Conservation (phyloP, 2,797 vertebrate genomes). For the Rhinogobio ventralis region DNA sequence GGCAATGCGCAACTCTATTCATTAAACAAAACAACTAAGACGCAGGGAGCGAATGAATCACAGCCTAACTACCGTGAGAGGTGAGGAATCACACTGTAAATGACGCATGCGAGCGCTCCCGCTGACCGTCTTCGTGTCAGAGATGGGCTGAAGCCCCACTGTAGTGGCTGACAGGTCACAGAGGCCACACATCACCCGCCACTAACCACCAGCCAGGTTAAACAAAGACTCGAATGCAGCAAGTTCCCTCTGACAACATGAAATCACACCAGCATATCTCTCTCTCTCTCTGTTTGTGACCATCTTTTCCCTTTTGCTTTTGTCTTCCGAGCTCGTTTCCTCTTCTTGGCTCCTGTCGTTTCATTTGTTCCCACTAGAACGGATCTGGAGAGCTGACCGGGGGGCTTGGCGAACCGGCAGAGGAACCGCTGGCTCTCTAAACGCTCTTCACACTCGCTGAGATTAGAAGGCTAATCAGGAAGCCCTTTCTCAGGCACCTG, state of each 20-base stretch:
- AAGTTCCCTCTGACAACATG: not conserved
- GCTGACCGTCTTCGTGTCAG: not conserved
- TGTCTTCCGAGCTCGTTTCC: slow-evolving; percentile 21
- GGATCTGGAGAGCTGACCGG: slow-evolving; percentile 34
- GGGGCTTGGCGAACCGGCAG: slow-evolving; percentile 25
- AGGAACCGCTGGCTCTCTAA: slow-evolving; percentile 38
- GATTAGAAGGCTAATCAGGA: slow-evolving; percentile 49
- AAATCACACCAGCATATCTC: not conserved
- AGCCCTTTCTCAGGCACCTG: slow-evolving; percentile 41
- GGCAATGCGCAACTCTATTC: slow-evolving; percentile 17
- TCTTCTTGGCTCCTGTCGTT: slow-evolving; percentile 24
- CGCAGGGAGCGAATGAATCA: slow-evolving; percentile 22
- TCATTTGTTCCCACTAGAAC: slow-evolving; percentile 12
- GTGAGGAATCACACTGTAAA: slow-evolving; percentile 33
- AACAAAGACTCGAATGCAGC: slow-evolving; percentile 17
- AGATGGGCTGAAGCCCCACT: not conserved
- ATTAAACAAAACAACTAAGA: slow-evolving; percentile 36
- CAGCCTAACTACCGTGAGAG: not conserved
- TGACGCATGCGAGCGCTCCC: not conserved
- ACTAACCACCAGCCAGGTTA: slow-evolving; percentile 14
- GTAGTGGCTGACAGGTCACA: slow-evolving; percentile 28
- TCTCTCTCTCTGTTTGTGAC: not conserved
- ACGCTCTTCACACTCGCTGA: slow-evolving; percentile 11
- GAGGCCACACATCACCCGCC: slow-evolving; percentile 30
- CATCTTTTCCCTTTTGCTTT: slow-evolving; percentile 32